Percentiles rank a stretch among this genome's conserved stretches.
Conservation (phyloP, 1,140 invertebrate genomes). For the Telenomus remus region DNA sequence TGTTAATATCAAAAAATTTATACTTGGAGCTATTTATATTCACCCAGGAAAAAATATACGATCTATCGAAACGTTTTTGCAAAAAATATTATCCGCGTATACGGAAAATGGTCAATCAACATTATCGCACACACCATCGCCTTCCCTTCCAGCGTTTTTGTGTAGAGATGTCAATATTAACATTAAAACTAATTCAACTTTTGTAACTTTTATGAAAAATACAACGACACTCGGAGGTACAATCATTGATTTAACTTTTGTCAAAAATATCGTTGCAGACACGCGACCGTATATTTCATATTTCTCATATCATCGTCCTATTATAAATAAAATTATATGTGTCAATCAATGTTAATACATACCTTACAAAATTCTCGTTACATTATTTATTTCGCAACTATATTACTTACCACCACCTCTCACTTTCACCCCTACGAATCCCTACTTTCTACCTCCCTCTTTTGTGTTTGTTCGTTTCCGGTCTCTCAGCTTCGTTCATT, state of each 20-base stretch:
- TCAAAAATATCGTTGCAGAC: slow-evolving; percentile 5
- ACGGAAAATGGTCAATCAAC: background rate
- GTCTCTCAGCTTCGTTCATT: too few relatives aligned
- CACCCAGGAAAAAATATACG: background rate
- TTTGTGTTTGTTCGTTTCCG: too few relatives aligned
- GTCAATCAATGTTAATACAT: too few relatives aligned
- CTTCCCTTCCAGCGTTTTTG: slow-evolving; percentile 1
- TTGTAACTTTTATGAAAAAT: slow-evolving; percentile 1
- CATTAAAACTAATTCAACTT: background rate
- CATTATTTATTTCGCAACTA: too few relatives aligned
- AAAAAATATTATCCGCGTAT: slow-evolving; percentile 4
- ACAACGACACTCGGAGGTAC: background rate
- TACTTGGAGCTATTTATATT: slow-evolving; percentile 6
- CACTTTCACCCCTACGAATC: too few relatives aligned
- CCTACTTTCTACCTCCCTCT: too few relatives aligned
- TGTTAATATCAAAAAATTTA: background rate
- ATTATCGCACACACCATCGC: background rate
- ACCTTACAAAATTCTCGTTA: too few relatives aligned
- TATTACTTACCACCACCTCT: too few relatives aligned
- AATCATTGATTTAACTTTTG: slow-evolving; percentile 13
- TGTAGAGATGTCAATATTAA: slow-evolving; percentile 15
- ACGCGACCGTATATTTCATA: slow-evolving; percentile 8
- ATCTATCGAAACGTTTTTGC: background rate
- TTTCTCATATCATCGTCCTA: slow-evolving; percentile 4
- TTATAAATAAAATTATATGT: too few relatives aligned